Evolutionary conservation across 2,113 vertebrate genomes (phyloP), one percentile per base, ranked within the genome.

Genomic region (Percina caprodes): DNA sequence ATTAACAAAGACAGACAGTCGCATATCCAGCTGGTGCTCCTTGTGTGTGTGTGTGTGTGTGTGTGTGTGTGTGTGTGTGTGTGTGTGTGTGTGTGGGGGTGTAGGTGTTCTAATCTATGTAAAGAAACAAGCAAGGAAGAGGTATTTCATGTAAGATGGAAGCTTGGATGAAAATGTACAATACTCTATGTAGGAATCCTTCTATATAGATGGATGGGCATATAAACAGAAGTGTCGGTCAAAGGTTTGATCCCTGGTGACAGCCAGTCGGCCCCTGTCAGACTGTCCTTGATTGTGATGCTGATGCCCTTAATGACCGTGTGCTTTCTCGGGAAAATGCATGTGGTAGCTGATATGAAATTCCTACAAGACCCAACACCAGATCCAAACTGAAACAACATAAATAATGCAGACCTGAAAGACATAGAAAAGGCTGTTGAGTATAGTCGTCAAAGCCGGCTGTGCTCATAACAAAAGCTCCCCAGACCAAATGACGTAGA

Each of bases 191-290:
- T 48, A 49, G 80, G 67, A 77, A 61, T 66, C 30, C 54, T 63
- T 61, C 59, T 30, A 3, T 35, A 74, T 45, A 58, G 88, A 82
- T 78, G 70, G 88, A 83, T 86, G 68, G 82, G 80, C 65, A 79
- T 62, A 76, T 67, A 69, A 86, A 83, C 65, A 73, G 49, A 66
- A 30, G 49, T 61, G 71, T 74, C 5, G 59, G 88, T 88, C 88
- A 92, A 82, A 89, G 88, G 89, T 92, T 79, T 6, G 60, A 63
- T 90, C 86, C 71, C 77, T n/a, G 61, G 81, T 81, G 88, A 90
- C 89, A 82, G 69, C 51, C 51, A 55, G 79, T 86, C 80, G 81
- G 88, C 72, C 80, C 70, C 85, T 84, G 80, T 89, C 90, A 88
- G 45, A 26, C 65, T 79, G 89, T 86, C 92, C 86, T 92, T 86